phyloP scores from a whole-genome alignment of 2,113 vertebrate genomes.

The Oriolus oriolus region DNA sequence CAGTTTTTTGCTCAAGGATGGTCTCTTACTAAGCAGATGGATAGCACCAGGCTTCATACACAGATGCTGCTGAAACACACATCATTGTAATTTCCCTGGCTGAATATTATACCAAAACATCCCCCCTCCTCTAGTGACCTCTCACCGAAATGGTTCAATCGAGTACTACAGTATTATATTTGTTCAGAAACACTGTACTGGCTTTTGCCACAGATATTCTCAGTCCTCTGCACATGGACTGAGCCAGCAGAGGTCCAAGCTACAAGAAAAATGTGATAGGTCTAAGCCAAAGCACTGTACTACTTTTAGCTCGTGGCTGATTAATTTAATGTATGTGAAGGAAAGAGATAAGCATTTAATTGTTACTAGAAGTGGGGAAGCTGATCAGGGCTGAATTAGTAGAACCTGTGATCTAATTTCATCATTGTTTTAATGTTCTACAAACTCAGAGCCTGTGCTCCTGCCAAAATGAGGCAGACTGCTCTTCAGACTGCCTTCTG shows the following conservation, averaged over 20 bases:
- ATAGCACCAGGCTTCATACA: background rate
- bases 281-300: slow-evolving; percentile 1
- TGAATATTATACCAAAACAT: background rate
- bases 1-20: background rate
- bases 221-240: background rate
- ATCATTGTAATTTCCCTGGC: background rate
- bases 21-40: background rate
- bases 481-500: background rate
- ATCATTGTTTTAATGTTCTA: slow-evolving; percentile 1
- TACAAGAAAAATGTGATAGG: background rate
- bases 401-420: slow-evolving; percentile 34
- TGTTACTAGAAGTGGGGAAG: slow-evolving; percentile 29
- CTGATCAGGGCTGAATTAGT: slow-evolving; percentile 25
- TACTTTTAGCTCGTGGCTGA: slow-evolving; percentile 24
- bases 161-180: background rate
- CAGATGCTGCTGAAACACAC: background rate
- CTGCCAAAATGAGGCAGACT: background rate
- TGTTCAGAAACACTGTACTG: background rate
- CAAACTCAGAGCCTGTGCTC: background rate
- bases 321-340: slow-evolving; percentile 38
- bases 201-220: background rate
- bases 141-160: background rate
- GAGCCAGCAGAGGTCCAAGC: background rate
- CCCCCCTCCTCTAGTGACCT: background rate
- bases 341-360: slow-evolving; percentile 43